Conservation (phyloP, 2,888 invertebrate genomes). For the Tethea ocularis region DNA sequence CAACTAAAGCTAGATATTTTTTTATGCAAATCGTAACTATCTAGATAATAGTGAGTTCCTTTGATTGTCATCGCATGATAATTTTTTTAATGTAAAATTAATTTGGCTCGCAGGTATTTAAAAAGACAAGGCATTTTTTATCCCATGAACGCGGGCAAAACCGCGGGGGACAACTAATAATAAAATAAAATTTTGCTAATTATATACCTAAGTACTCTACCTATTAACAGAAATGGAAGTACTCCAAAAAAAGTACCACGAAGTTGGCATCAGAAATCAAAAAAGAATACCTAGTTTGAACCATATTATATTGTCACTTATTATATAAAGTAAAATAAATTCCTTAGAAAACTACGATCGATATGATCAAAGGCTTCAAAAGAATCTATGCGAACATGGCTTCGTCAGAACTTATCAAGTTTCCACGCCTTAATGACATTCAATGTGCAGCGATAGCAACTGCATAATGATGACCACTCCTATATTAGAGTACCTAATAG, state of each 20-base stretch:
- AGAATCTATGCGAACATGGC: not conserved
- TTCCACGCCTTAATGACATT: slow-evolving; percentile 23
- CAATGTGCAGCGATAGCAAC: slow-evolving; percentile 21
- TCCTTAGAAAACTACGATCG: not conserved
- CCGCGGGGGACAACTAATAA: no score
- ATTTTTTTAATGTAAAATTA: no score
- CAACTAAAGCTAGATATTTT: not conserved
- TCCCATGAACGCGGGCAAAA: no score
- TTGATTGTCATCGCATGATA: no score
- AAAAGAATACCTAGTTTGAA: not conserved
- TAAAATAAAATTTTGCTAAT: not conserved
- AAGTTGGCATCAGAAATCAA: not conserved
- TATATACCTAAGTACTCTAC: not conserved
- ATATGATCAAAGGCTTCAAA: not conserved
- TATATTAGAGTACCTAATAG: slow-evolving; percentile 26
- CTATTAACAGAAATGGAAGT: not conserved
- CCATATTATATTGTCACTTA: not conserved
- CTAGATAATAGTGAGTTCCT: no score
- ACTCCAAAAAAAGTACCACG: not conserved
- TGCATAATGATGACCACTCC: slow-evolving; percentile 31
- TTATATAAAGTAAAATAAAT: not conserved
- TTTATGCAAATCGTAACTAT: no score
- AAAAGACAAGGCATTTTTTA: no score
- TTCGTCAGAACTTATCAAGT: slow-evolving; percentile 10
- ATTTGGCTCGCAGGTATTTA: no score